Evolutionary conservation across 2,113 vertebrate genomes (phyloP).

Genomic region (Choloepus hoffmanni): DNA sequence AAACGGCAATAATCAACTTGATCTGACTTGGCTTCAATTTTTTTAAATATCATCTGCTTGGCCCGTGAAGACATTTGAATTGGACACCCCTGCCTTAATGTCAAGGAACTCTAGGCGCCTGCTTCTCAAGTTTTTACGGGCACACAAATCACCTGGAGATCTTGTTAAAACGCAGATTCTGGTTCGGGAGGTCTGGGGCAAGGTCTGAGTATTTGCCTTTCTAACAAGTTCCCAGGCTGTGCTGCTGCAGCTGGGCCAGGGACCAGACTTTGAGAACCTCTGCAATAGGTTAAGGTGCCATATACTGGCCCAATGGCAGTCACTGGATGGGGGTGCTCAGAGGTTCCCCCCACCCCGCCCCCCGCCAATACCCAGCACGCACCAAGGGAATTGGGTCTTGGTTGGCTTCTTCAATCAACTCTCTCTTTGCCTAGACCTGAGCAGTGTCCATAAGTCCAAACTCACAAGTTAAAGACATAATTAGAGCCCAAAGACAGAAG

Average conservation of each 20-base stretch:
- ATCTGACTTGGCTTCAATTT: background rate
- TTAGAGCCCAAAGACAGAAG: background rate
- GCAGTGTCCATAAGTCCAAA: background rate
- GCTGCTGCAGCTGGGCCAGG: fast-evolving
- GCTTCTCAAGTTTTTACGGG: fast-evolving
- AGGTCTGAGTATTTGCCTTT: background rate
- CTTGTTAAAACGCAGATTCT: background rate
- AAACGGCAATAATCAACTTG: background rate
- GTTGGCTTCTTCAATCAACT: background rate
- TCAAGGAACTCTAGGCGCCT: background rate
- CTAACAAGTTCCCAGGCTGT: background rate
- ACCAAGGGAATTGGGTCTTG: background rate
- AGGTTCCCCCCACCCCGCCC: background rate
- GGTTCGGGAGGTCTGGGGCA: background rate
- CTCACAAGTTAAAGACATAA: background rate
- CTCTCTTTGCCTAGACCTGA: background rate
- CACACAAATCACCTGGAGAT: fast-evolving
- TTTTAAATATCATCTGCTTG: background rate
- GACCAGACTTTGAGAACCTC: background rate
- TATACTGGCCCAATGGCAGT: background rate
- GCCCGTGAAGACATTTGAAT: background rate
- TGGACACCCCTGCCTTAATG: background rate
- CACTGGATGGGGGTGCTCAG: fast-evolving
- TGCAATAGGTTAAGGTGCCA: background rate
- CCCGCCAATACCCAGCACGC: background rate